Percentiles rank a stretch among this genome's conserved stretches.
These are phyloP conservation scores for Hoplias malabaricus DNA, from an alignment of 2,113 vertebrate species.

Conservation along the genomic window DNA sequence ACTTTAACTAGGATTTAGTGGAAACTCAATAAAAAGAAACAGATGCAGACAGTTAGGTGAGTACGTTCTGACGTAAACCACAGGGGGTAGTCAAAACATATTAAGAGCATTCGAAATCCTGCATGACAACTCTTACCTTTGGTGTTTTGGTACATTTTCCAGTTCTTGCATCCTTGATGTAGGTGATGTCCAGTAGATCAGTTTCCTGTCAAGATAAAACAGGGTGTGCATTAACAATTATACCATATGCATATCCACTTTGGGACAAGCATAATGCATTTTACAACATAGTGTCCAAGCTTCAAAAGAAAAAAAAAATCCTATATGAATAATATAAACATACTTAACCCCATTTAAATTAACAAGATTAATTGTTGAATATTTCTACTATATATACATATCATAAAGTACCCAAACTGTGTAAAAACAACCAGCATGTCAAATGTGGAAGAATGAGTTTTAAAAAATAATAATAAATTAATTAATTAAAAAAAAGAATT, in stretches of 20 bases:
- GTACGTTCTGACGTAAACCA: neutral
- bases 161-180: slow-evolving; percentile 76
- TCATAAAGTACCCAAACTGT: too few relatives aligned
- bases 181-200: slow-evolving; percentile 73
- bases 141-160: slow-evolving; percentile 76
- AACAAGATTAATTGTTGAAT: too few relatives aligned
- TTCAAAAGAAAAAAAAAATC: too few relatives aligned
- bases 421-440: too few relatives aligned
- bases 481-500: too few relatives aligned
- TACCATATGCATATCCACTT: neutral
- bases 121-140: slow-evolving; percentile 64
- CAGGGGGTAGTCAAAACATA: neutral
- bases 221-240: neutral
- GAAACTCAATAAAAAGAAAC: neutral
- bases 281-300: too few relatives aligned
- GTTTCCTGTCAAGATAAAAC: slow-evolving; percentile 65
- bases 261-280: neutral
- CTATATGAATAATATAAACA: too few relatives aligned
- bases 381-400: too few relatives aligned
- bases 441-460: too few relatives aligned
- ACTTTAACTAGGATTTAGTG: neutral
- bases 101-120: neutral
- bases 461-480: too few relatives aligned
- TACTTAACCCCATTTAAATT: too few relatives aligned
- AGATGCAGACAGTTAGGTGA: neutral